Evolutionary conservation across 2,797 vertebrate genomes (phyloP).

Genomic region (Acanthurus lineatus): DNA sequence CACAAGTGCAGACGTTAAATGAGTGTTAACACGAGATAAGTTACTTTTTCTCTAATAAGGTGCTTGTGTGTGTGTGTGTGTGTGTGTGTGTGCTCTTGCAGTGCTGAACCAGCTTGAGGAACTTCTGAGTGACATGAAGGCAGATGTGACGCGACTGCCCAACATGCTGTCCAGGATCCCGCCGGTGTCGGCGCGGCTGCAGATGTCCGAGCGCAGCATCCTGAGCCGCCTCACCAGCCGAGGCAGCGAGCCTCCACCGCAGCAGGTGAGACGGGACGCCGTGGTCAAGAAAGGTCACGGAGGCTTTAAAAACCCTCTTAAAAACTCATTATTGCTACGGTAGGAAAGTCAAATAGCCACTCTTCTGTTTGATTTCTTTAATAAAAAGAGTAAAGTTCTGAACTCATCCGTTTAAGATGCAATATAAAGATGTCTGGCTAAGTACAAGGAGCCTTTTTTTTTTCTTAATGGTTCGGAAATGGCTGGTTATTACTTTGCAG

Average conservation of each 20-base stretch:
- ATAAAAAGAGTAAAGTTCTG: neutral
- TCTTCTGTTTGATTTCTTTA: neutral
- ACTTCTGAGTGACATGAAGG: constrained; percentile 98
- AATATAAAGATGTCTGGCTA: no score
- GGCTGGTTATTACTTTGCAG: neutral
- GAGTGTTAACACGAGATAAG: neutral
- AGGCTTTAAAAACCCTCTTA: neutral
- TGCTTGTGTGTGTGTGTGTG: constrained; percentile 21
- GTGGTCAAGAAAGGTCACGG: neutral
- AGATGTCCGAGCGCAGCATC: constrained; percentile 98
- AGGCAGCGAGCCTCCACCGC: constrained; percentile 89
- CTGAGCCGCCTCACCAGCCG: constrained; percentile 96
- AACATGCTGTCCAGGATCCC: constrained; percentile 98
- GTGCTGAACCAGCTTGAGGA: constrained; percentile 98
- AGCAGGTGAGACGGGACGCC: constrained; percentile 86
- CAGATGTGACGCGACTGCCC: constrained; percentile 95
- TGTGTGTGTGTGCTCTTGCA: constrained; percentile 64
- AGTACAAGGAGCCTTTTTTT: no score
- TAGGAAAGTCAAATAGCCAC: no score
- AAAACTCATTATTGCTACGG: no score
- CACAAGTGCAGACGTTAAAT: neutral
- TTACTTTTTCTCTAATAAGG: neutral
- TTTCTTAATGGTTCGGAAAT: no score
- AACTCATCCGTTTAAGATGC: no score
- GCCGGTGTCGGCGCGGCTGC: constrained; percentile 94